A percentile compares a stretch with the other conserved stretches of the same genome.
phyloP scores from a whole-genome alignment of 2,113 vertebrate genomes.

The Anoura caudifer region DNA sequence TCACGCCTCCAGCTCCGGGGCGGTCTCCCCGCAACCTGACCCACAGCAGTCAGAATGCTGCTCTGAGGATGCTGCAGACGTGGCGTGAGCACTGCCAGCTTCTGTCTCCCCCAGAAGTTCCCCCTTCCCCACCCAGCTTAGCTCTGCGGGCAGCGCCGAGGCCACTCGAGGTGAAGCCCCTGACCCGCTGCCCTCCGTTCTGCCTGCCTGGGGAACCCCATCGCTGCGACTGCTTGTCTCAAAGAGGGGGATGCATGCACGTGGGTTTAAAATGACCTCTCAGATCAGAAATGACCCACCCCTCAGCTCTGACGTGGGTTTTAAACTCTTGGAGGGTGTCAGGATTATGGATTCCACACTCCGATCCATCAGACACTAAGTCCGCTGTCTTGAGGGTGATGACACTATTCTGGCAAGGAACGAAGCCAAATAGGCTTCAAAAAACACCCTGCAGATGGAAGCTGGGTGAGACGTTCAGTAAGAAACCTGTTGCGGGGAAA shows the following conservation, averaged over 20 bases:
- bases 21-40: neutral
- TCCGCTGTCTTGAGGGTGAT: neutral
- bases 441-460: neutral
- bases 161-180: neutral
- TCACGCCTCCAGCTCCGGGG: neutral
- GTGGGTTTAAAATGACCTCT: neutral
- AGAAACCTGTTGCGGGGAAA: neutral
- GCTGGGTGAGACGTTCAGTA: neutral
- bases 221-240: neutral
- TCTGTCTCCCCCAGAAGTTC: neutral
- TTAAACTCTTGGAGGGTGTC: neutral
- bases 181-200: no score
- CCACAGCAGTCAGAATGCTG: no score
- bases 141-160: neutral
- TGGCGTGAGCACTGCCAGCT: fast-evolving
- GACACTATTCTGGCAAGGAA: neutral
- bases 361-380: neutral
- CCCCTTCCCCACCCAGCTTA: neutral
- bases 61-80: neutral
- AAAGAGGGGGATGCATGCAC: neutral
- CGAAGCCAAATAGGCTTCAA: neutral
- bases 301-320: neutral
- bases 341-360: neutral
- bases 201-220: neutral
- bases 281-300: neutral